Conservation (phyloP, 2,888 invertebrate genomes). For the Heliconius erato region DNA sequence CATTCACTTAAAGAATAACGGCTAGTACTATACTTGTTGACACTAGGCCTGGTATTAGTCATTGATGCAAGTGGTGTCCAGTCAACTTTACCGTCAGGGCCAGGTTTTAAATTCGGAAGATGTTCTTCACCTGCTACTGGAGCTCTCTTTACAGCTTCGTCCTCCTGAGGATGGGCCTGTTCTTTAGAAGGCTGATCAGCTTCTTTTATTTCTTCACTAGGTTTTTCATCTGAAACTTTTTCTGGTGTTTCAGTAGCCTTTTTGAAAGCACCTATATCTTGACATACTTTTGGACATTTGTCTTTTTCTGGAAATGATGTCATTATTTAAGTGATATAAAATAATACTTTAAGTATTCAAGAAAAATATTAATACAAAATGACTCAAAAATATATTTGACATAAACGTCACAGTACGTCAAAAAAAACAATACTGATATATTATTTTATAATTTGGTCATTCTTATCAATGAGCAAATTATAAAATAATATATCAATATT, state of each 20-base stretch:
- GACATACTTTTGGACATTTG: constrained; percentile 71
- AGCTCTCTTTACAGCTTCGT: constrained; percentile 39
- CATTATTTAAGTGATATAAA: constrained; percentile 24
- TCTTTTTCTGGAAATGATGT: constrained; percentile 70
- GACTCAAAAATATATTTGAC: constrained; percentile 17
- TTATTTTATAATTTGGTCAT: neutral
- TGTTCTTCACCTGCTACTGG: constrained; percentile 60
- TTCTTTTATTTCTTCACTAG: constrained; percentile 49
- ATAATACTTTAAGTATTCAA: neutral
- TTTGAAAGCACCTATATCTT: constrained; percentile 74
- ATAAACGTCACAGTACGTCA: neutral
- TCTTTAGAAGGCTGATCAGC: constrained; percentile 46
- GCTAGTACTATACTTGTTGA: constrained; percentile 91
- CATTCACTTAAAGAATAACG: constrained; percentile 91
- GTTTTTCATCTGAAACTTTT: constrained; percentile 56
- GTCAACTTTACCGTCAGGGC: constrained; percentile 90
- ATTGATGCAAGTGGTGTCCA: constrained; percentile 89
- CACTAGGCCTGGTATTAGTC: constrained; percentile 90
- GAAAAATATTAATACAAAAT: neutral
- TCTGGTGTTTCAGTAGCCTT: constrained; percentile 67
- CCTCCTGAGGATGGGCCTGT: constrained; percentile 39
- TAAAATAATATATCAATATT: too few species aligned
- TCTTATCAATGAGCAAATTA: too few species aligned
- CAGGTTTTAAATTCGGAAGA: constrained; percentile 82
- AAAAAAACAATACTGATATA: neutral